Base-by-base conservation (phyloP, 1,140 invertebrate species). In the Dendroctonus valens region DNA sequence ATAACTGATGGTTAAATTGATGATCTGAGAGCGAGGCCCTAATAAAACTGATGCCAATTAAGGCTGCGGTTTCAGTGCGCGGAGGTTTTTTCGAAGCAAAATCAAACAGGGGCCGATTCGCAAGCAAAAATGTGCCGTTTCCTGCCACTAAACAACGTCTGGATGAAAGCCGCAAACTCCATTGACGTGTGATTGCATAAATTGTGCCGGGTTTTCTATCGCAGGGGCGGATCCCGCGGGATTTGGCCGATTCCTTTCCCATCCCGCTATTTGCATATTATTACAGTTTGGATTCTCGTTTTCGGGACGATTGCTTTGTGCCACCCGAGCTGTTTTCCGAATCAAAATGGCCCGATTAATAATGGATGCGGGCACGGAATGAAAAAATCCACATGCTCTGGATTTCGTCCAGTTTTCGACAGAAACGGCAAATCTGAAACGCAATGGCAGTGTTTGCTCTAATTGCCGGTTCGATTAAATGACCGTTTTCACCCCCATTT, bases 241-340 rank as follows among this genome's bases (percentile, higher is more conserved):
- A 55, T 41, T 40, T 40, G 4, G 53, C 37, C 53, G 53, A 55
- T 60, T 50, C 58, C 58, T 60, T 49, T 50, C 40, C 39, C 58
- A 38, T 49, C 48, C 52, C 50, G 50, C 14, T 42, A 63, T 63
- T 63, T 63, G 51, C 60, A 63, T 63, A 44, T 54, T 63, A 63
- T 63, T 63, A 53, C 60, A 12, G 50, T 63, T 63, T 53, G 51
- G 60, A 48, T 63, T 63, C 60, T 63, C 60, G 60, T 63, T 63
- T 63, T 15, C 26, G 40, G 48, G 50, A 53, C 50, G 60, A 63
- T 63, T 63, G 60, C 60, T 63, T 63, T 63, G 60, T 54, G 60
- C 60, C 60, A 49, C 44, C 58, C 51, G 60, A 53, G 52, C 41
- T 54, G 50, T 63, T 63, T 63, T 54, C 50, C 60, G 60, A 63